Evolutionary conservation across 2,797 vertebrate species (phyloP).

Genomic region (Amblyopsis hoosieri): DNA sequence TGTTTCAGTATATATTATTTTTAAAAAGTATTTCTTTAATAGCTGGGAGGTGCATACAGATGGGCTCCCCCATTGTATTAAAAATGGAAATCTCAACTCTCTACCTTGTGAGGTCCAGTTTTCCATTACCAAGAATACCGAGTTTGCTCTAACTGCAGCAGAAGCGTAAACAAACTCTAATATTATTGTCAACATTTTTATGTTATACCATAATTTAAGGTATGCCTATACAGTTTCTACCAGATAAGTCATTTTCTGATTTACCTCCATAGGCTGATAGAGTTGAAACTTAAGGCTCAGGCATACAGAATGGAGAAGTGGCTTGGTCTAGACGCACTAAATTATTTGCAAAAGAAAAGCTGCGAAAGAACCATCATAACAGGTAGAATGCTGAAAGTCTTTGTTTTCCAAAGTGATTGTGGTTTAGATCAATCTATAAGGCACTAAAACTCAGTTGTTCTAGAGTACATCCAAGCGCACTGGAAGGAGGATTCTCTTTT

Average conservation of each 20-base stretch:
- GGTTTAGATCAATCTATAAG: no score
- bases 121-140: constrained; percentile 4
- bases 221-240: no score
- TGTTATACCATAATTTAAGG: not conserved
- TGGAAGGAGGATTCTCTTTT: constrained; percentile 69
- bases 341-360: not conserved
- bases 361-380: not conserved
- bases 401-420: no score
- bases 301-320: not conserved
- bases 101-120: constrained; percentile 15
- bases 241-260: not conserved
- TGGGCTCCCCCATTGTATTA: constrained; percentile 3
- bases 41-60: constrained; percentile 2
- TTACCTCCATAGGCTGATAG: not conserved
- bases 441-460: not conserved
- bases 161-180: not conserved
- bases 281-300: not conserved
- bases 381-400: no score
- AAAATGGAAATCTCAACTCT: not conserved
- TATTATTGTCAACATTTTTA: no score
- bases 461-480: constrained; percentile 43
- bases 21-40: not conserved
- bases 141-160: not conserved
- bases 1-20: no score
- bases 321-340: not conserved